phyloP scores from a whole-genome alignment of 2,113 vertebrate genomes.

The Zapus hudsonius region DNA sequence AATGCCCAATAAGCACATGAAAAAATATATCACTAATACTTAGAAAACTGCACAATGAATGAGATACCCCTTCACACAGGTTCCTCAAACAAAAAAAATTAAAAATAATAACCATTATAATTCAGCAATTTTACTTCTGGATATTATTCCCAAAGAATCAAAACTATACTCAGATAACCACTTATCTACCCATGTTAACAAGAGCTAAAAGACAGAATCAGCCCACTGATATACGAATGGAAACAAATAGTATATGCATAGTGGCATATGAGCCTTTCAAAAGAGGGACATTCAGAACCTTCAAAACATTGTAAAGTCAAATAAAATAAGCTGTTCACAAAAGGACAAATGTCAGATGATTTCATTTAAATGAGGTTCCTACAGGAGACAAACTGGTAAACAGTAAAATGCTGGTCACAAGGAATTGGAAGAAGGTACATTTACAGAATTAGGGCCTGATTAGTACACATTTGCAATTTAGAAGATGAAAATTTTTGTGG shows the following conservation, averaged over 20 bases:
- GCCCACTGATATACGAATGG: neutral
- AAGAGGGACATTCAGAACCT: neutral
- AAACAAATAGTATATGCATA: neutral
- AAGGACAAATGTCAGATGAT: neutral
- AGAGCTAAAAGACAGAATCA: neutral
- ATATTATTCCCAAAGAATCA: neutral
- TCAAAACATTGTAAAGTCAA: neutral
- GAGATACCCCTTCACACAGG: neutral
- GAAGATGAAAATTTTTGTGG: too few species aligned
- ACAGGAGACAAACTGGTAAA: neutral
- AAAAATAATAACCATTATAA: neutral
- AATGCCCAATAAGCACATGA: neutral
- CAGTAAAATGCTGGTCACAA: neutral
- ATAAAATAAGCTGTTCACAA: neutral
- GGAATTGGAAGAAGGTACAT: too few species aligned
- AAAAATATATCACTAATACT: neutral
- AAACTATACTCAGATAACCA: neutral
- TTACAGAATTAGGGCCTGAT: too few species aligned
- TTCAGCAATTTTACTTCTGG: neutral
- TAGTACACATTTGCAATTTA: too few species aligned
- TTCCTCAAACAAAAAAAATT: constrained; percentile 10
- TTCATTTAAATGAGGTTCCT: neutral
- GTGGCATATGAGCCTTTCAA: neutral
- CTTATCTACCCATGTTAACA: neutral
- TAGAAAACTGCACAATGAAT: neutral